Percentiles rank a stretch among this genome's conserved stretches.
phyloP scores from a whole-genome alignment of 2,113 vertebrate species.

The Bos taurus region DNA sequence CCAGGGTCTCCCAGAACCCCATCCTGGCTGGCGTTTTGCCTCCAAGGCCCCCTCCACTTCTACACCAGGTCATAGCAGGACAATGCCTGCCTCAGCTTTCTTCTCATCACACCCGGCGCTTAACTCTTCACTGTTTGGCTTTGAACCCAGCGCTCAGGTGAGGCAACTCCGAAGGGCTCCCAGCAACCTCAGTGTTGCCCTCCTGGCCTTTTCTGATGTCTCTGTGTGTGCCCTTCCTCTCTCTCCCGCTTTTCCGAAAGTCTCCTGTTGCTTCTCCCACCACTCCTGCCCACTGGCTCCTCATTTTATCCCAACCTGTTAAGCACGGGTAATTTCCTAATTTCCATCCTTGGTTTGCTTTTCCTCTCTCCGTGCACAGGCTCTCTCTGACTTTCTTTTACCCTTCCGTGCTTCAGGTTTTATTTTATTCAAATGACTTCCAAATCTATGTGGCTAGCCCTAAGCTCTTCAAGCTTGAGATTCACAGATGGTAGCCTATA shows the following conservation, averaged over 20 bases:
- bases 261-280: background rate
- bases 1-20: background rate
- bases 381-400: background rate
- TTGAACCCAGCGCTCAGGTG: background rate
- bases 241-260: background rate
- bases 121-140: background rate
- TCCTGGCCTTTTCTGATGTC: background rate
- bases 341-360: background rate
- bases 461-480: background rate
- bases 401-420: background rate
- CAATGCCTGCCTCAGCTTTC: no score
- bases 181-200: background rate
- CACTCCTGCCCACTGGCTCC: background rate
- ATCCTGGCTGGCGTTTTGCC: background rate
- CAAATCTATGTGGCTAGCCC: background rate
- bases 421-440: slow-evolving; percentile 20
- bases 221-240: background rate
- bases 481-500: slow-evolving; percentile 24
- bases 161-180: background rate
- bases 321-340: background rate
- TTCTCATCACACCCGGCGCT: background rate
- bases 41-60: background rate
- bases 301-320: background rate
- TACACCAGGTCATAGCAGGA: background rate
- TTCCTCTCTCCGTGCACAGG: background rate